These are phyloP conservation scores for Lordiphosa clarofinis DNA, from an alignment of 1,140 invertebrate genomes.

Conservation along the genomic window DNA sequence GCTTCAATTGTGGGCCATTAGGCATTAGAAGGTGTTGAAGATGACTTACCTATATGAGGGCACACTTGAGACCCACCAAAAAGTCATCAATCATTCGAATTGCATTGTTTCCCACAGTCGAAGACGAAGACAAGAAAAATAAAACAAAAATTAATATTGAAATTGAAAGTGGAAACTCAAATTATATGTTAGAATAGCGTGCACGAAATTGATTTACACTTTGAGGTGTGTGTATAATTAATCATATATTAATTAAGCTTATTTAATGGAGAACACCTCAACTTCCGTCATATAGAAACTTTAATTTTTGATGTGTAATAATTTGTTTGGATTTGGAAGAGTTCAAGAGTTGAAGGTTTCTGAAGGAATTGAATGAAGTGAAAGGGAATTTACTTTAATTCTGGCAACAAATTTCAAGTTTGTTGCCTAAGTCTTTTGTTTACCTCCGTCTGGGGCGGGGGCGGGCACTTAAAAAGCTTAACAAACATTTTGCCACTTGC, in stretches of 20 bases:
- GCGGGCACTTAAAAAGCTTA: constrained; percentile 1
- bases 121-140: constrained; percentile 1
- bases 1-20: constrained; percentile 46
- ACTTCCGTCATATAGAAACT: constrained; percentile 42
- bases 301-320: constrained; percentile 2
- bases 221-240: constrained; percentile 62
- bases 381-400: not conserved
- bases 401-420: constrained; percentile 5
- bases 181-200: constrained; percentile 53
- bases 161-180: constrained; percentile 50
- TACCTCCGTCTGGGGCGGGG: constrained; percentile 13
- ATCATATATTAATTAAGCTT: constrained; percentile 54
- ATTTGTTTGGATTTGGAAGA: not conserved
- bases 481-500: constrained; percentile 50
- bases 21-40: constrained; percentile 2
- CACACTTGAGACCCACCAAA: not conserved
- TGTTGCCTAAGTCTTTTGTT: constrained; percentile 40
- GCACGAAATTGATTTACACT: constrained; percentile 50
- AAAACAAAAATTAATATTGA: constrained; percentile 47
- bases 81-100: constrained; percentile 62
- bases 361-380: not conserved
- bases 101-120: constrained; percentile 39
- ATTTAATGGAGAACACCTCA: constrained; percentile 15
- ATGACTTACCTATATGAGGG: constrained; percentile 11
- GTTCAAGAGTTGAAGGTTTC: constrained; percentile 1